Base-by-base conservation (phyloP, 2,797 vertebrate genomes). In the Amniataba percoides region DNA sequence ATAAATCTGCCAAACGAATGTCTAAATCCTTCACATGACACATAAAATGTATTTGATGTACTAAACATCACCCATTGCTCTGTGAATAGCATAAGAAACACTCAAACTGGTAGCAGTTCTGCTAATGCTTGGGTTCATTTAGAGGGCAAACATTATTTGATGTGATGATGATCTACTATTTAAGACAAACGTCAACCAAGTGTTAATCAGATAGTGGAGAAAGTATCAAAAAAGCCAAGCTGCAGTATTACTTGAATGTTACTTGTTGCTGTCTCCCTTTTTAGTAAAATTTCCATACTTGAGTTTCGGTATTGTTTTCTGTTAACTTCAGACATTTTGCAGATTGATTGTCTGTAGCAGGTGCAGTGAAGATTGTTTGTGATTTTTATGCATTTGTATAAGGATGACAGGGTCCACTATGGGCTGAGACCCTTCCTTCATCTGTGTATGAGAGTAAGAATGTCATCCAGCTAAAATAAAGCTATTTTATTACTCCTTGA, bases 21-120 rank as follows among this genome's bases (percentile, higher is more conserved):
- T 51, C 36, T 40, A 25, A 65, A 63, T 61, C 46, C 16, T 58
- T 16, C n/a, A 56, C 23, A 27, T 59, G 19, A 58, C 39, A 23
- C 12, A 53, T 18, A 63, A 48, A 12, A 31, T 36, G 34, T 36
- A 34, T 42, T 42, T n/a, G 7, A 19, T 7, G 27, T 2, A 46
- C 46, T 25, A 63, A 48, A 63, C 3, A 27, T 27, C 18, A 48
- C 27, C 61, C 16, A 27, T 55, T 55, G 23, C 8, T 31, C 6
- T 36, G 7, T 36, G 7, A 25, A 27, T 13, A 43, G 5, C 4
- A 14, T 12, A 43, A 13, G 16, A 43, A 36, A 6, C 34, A 36
- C 34, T 36, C 34, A 43, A 53, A 25, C 23, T 4, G 21, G 13
- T 53, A 9, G 14, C 15, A 43, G 42, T 43, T 3, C 42, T 43